A percentile compares a stretch with the other conserved stretches of the same genome.
Conservation (phyloP, 92 coral and sea anemone species). For the Epizoanthus illoricatus region DNA sequence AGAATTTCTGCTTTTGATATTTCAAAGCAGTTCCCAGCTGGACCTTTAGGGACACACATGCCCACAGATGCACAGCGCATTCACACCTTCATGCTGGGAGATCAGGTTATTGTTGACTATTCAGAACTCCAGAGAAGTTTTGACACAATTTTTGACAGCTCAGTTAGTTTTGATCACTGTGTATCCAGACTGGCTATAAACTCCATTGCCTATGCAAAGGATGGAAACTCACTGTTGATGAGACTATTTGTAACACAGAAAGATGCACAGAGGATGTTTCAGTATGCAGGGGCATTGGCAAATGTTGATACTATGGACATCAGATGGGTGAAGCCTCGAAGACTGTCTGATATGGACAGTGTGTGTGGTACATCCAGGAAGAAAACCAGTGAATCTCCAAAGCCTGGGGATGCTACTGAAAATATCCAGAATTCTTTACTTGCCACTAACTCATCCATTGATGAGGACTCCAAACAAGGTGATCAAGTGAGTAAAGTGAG, state of each 20-base stretch:
- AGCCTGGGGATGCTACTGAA: too few species aligned
- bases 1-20: constrained; percentile 29
- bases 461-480: background rate
- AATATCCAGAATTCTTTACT: too few species aligned
- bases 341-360: constrained; percentile 28
- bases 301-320: constrained; percentile 48
- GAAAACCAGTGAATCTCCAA: background rate
- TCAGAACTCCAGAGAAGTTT: constrained; percentile 58
- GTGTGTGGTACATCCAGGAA: background rate
- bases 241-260: constrained; percentile 53
- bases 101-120: constrained; percentile 52
- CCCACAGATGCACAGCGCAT: constrained; percentile 26
- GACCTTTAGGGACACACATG: background rate
- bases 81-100: constrained; percentile 50
- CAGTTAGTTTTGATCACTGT: constrained; percentile 44
- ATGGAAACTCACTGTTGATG: background rate
- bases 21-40: background rate
- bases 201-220: constrained; percentile 32
- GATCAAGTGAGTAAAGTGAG: background rate
- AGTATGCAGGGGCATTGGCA: constrained; percentile 64
- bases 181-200: constrained; percentile 33
- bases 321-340: constrained; percentile 59
- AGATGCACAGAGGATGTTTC: constrained; percentile 66
- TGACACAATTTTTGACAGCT: constrained; percentile 54
- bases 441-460: background rate